A percentile compares a stretch with the other conserved stretches of the same genome.
Evolutionary conservation across 1,140 invertebrate genomes (phyloP).

Genomic region (Pemphigus obesinymphae): DNA sequence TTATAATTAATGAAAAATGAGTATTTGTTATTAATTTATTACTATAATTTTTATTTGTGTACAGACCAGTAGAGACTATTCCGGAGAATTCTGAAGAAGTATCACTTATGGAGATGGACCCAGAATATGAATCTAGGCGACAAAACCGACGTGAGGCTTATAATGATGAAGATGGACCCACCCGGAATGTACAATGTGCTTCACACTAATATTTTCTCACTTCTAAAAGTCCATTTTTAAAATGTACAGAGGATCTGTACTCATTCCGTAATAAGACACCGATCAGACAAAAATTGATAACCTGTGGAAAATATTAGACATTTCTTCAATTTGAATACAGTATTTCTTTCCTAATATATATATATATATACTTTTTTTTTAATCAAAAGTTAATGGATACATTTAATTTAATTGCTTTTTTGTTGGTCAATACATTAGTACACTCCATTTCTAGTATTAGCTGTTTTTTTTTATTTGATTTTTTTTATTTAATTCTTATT

Average conservation of each 20-base stretch:
- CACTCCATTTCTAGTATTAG: slow-evolving; percentile 30
- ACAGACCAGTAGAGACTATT: slow-evolving; percentile 66
- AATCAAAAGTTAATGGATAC: slow-evolving; percentile 6
- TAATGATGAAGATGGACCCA: slow-evolving; percentile 75
- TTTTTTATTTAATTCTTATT: slow-evolving; percentile 14
- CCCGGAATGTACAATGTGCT: slow-evolving; percentile 79
- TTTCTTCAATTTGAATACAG: not conserved
- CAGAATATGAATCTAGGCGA: slow-evolving; percentile 61
- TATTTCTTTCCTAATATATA: slow-evolving; percentile 18
- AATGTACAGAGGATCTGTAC: slow-evolving; percentile 7
- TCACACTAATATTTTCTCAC: slow-evolving; percentile 62
- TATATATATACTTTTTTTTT: not conserved
- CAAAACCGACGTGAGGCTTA: slow-evolving; percentile 56
- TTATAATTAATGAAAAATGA: not conserved
- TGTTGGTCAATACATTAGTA: slow-evolving; percentile 30
- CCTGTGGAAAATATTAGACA: slow-evolving; percentile 14
- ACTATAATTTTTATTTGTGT: slow-evolving; percentile 44
- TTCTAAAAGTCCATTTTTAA: slow-evolving; percentile 8
- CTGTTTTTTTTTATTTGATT: slow-evolving; percentile 35
- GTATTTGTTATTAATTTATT: too few species aligned
- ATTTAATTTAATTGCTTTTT: slow-evolving; percentile 15
- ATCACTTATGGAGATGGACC: slow-evolving; percentile 66
- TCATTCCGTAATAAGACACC: slow-evolving; percentile 25
- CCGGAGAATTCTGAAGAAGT: slow-evolving; percentile 81
- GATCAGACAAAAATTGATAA: slow-evolving; percentile 24